These are phyloP conservation scores for Alviniconcha marisindica DNA, from an alignment of 1,140 invertebrate species.

Conservation along the genomic window DNA sequence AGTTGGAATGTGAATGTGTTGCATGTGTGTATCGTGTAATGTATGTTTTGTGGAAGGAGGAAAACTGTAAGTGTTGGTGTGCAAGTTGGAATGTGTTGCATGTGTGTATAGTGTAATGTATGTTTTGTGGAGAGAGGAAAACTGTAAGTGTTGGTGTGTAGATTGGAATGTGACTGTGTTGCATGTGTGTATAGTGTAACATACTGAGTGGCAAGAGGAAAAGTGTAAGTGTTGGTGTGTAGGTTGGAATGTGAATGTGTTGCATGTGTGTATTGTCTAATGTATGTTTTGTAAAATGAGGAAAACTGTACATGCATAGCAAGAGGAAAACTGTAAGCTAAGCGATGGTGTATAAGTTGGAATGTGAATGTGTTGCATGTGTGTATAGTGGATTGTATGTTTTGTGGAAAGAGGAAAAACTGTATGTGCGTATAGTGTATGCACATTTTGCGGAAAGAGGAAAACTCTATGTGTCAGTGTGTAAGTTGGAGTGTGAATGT, in stretches of 20 bases:
- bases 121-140: not conserved
- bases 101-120: not conserved
- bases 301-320: no score
- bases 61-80: not conserved
- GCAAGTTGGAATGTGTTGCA: not conserved
- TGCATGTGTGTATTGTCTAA: conserved; percentile 2
- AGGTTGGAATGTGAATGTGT: not conserved
- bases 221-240: conserved; percentile 33
- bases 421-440: no score
- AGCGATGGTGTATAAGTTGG: not conserved
- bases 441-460: no score
- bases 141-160: not conserved
- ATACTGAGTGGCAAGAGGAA: conserved; percentile 53
- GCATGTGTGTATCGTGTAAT: conserved; percentile 1
- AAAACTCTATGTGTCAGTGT: no score
- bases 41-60: not conserved
- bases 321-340: no score
- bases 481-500: no score
- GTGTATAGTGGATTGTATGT: not conserved
- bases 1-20: not conserved
- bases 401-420: not conserved
- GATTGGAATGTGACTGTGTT: not conserved
- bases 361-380: not conserved
- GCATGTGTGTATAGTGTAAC: no score
- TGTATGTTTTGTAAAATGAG: not conserved